Base-by-base conservation (phyloP, 2,888 invertebrate species). In the Conchocele bisecta region DNA sequence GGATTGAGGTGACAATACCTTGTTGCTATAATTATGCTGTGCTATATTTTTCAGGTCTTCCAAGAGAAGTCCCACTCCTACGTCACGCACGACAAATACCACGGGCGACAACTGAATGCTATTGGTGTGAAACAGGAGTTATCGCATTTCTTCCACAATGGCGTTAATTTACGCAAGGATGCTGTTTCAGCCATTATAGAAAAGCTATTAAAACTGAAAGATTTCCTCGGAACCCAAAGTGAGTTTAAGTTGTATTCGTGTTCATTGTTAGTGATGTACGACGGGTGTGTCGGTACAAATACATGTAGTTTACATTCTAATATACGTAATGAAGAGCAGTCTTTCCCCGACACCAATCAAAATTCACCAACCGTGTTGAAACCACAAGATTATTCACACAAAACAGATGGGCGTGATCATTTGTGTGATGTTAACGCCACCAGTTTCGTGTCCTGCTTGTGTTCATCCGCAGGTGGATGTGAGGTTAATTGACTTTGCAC, bases 401-500 rank as follows among this genome's bases (percentile, higher is more conserved):
- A n/a, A n/a, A n/a, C n/a, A n/a, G n/a, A n/a, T n/a, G n/a, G n/a
- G n/a, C n/a, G n/a, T n/a, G n/a, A n/a, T n/a, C n/a, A n/a, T n/a
- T n/a, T n/a, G n/a, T n/a, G n/a, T n/a, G n/a, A n/a, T n/a, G n/a
- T n/a, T n/a, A n/a, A n/a, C n/a, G n/a, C n/a, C n/a, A n/a, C n/a
- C n/a, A n/a, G n/a, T n/a, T n/a, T n/a, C n/a, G n/a, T n/a, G n/a
- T n/a, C n/a, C n/a, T n/a, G n/a, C n/a, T n/a, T n/a, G n/a, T n/a
- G n/a, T n/a, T n/a, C n/a, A n/a, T n/a, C n/a, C n/a, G n/a, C n/a
- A 54, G 91, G 86, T 89, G 3, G 97, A 97, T 90, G 95, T 97
- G 58, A 94, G 97, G 84, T 95, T 98, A 94, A 98, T 98, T 83
- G 98, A 98, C 92, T 98, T 98, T 92, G 98, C 98, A 67, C 97